phyloP scores from a whole-genome alignment of 2,113 vertebrate genomes.

The Chauna torquata region DNA sequence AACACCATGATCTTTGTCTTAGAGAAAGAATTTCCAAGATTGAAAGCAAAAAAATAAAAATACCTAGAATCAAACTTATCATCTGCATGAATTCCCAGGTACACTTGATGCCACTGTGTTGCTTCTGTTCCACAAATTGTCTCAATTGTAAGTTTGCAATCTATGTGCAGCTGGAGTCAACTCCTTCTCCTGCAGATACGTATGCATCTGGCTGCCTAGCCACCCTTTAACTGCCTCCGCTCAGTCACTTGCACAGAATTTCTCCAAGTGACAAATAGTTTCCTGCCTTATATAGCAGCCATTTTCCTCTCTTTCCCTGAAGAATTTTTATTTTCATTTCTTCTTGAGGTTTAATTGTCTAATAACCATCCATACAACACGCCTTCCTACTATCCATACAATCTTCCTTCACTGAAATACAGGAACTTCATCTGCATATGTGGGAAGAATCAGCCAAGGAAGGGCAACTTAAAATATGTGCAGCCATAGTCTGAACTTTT shows the following conservation, averaged over 20 bases:
- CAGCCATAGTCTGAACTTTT: neutral
- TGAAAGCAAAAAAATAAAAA: neutral
- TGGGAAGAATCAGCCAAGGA: neutral
- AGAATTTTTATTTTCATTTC: neutral
- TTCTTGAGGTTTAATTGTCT: neutral
- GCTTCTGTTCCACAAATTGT: neutral
- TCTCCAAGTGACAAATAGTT: neutral
- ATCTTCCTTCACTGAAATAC: neutral
- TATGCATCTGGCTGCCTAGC: neutral
- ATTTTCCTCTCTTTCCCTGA: neutral
- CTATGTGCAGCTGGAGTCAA: neutral
- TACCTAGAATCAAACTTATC: neutral
- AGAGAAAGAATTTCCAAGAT: neutral
- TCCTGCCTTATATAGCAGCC: neutral
- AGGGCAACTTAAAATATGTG: neutral
- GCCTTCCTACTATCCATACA: too few relatives aligned
- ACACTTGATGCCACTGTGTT: neutral
- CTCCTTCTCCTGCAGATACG: neutral
- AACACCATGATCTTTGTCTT: neutral
- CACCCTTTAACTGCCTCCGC: neutral
- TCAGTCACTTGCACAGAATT: neutral
- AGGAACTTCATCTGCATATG: neutral
- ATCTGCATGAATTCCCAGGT: neutral
- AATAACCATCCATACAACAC: neutral
- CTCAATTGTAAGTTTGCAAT: neutral